Percentiles rank a stretch among this genome's conserved stretches.
phyloP scores from a whole-genome alignment of 2,113 vertebrate genomes.

The Epinephelus fuscoguttatus region DNA sequence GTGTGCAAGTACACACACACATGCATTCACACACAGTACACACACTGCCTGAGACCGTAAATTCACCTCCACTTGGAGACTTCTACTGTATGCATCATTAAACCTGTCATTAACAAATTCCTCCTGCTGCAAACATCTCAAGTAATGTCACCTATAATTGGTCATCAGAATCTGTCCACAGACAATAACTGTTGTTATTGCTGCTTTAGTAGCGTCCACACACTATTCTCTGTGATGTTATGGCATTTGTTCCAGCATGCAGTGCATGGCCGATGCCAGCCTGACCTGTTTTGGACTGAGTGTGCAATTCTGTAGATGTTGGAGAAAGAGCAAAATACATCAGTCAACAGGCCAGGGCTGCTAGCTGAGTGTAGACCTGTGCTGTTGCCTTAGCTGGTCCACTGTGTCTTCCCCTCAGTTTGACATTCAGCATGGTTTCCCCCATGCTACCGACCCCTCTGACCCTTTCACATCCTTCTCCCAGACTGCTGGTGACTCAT shows the following conservation, averaged over 20 bases:
- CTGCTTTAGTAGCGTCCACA: not conserved
- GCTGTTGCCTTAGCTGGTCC: slow-evolving; percentile 47
- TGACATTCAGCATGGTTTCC: slow-evolving; percentile 77
- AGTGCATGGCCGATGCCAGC: not conserved
- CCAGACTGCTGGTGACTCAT: slow-evolving; percentile 56
- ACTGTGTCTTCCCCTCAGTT: slow-evolving; percentile 66
- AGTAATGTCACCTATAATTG: slow-evolving; percentile 3
- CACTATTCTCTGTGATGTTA: not conserved
- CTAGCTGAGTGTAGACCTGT: slow-evolving; percentile 33
- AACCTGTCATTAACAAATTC: slow-evolving; percentile 47
- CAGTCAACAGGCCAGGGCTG: slow-evolving; percentile 43
- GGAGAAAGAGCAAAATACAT: slow-evolving; percentile 44
- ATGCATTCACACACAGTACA: not conserved
- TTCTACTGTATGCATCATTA: slow-evolving; percentile 44
- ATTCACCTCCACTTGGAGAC: slow-evolving; percentile 18
- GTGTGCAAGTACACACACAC: not conserved
- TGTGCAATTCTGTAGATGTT: not conserved
- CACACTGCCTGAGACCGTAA: slow-evolving; percentile 3
- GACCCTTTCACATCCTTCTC: slow-evolving; percentile 59
- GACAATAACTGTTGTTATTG: not conserved
- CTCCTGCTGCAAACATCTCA: slow-evolving; percentile 16
- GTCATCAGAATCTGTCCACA: not conserved
- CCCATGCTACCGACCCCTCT: slow-evolving; percentile 55
- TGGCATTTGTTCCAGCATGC: slow-evolving; percentile 15
- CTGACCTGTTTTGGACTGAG: slow-evolving; percentile 35